A percentile compares a stretch with the other conserved stretches of the same genome.
Conservation (phyloP, 2,113 vertebrate species). For the Nanger granti region DNA sequence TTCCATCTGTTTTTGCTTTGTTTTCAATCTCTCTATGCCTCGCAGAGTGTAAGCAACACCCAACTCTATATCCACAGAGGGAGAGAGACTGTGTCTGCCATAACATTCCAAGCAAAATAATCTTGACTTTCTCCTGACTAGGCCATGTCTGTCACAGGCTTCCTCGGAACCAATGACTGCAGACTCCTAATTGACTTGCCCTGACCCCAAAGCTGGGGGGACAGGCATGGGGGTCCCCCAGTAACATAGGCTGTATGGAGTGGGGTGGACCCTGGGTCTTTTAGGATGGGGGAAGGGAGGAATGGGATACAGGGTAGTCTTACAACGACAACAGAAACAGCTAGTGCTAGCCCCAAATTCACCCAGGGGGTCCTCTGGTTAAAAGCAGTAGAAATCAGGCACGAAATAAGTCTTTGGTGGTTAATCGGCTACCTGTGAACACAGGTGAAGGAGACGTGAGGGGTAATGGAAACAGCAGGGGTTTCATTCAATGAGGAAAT, state of each 20-base stretch:
- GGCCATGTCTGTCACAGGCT: background rate
- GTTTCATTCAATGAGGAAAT: background rate
- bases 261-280: background rate
- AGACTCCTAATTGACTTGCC: background rate
- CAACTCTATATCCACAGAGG: background rate
- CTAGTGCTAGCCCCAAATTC: background rate
- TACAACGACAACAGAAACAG: background rate
- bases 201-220: background rate
- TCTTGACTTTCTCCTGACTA: background rate
- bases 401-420: background rate
- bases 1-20: background rate
- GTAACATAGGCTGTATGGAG: accelerated
- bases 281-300: background rate
- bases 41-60: background rate
- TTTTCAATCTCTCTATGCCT: background rate
- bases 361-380: background rate
- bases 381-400: background rate
- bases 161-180: background rate
- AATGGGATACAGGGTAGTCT: background rate
- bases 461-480: background rate
- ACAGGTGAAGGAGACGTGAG: accelerated
- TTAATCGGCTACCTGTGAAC: accelerated
- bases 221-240: background rate
- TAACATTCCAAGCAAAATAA: background rate
- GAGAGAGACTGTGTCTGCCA: background rate